These are phyloP conservation scores for Epirrhoe tristata DNA, from an alignment of 2,888 invertebrate genomes.

Conservation along the genomic window DNA sequence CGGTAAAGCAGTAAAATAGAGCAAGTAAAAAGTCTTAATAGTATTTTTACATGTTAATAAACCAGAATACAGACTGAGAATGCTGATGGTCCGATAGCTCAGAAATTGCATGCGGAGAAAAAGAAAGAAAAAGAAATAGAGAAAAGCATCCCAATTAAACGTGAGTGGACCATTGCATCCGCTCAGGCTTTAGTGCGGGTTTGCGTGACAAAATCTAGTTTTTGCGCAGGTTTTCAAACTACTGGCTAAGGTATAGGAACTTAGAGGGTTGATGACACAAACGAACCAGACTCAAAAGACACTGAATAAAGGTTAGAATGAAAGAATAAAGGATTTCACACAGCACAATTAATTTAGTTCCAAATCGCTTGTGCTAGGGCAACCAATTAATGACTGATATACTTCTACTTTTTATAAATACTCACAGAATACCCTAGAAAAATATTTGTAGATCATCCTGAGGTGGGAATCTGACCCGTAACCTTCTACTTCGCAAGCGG, in stretches of 20 bases:
- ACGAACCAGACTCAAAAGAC: no score
- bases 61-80: conserved; percentile 23
- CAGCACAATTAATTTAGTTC: no score
- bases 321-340: no score
- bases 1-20: not conserved
- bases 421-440: no score
- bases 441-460: no score
- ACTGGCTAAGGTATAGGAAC: conserved; percentile 53
- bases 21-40: not conserved
- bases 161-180: conserved; percentile 70
- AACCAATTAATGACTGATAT: no score
- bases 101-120: conserved; percentile 47
- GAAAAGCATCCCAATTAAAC: conserved; percentile 73
- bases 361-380: no score
- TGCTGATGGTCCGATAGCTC: conserved; percentile 36
- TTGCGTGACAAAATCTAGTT: conserved; percentile 78
- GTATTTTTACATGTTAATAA: conserved; percentile 28
- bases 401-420: no score
- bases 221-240: conserved; percentile 51
- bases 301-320: no score
- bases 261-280: not conserved
- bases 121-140: conserved; percentile 66
- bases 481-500: no score
- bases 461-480: no score
- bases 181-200: conserved; percentile 68